phyloP scores from a whole-genome alignment of 2,113 vertebrate species.

The Anarrhichthys ocellatus region DNA sequence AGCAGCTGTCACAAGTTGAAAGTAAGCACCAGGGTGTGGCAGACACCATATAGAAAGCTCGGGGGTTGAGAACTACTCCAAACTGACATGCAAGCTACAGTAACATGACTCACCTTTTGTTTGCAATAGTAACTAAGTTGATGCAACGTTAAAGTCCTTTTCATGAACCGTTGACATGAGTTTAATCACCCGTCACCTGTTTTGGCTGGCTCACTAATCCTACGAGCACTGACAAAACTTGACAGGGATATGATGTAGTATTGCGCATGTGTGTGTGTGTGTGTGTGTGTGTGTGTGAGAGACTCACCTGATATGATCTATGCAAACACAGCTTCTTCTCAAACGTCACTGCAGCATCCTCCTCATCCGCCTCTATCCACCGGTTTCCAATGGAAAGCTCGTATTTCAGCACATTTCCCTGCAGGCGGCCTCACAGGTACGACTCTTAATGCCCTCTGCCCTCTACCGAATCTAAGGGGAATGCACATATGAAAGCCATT shows the following conservation, averaged over 20 bases:
- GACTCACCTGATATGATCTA: constrained; percentile 66
- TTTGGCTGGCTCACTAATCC: constrained; percentile 69
- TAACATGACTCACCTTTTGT: constrained; percentile 56
- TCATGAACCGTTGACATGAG: constrained; percentile 45
- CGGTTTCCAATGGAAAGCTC: constrained; percentile 61
- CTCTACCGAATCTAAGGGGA: constrained; percentile 38
- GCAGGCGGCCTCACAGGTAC: constrained; percentile 47
- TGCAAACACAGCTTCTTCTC: constrained; percentile 42
- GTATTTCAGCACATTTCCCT: constrained; percentile 58
- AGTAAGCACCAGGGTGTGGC: constrained; percentile 19
- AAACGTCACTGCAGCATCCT: constrained; percentile 42
- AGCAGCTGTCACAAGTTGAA: constrained; percentile 49
- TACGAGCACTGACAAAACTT: constrained; percentile 35
- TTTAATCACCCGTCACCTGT: constrained; percentile 68
- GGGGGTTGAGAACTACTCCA: constrained; percentile 14
- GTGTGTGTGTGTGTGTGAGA: background rate
- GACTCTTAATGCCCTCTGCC: constrained; percentile 53
- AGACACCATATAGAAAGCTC: constrained; percentile 13
- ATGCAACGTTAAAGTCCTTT: constrained; percentile 48
- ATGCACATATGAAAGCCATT: constrained; percentile 75
- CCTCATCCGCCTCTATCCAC: constrained; percentile 31
- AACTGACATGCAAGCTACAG: constrained; percentile 32
- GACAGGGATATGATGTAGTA: constrained; percentile 32
- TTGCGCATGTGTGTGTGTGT: background rate
- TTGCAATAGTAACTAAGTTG: constrained; percentile 32